Evolutionary conservation across 2,888 invertebrate genomes (phyloP), one percentile per base, ranked within the genome.

Genomic region (Camponotus fellah): DNA sequence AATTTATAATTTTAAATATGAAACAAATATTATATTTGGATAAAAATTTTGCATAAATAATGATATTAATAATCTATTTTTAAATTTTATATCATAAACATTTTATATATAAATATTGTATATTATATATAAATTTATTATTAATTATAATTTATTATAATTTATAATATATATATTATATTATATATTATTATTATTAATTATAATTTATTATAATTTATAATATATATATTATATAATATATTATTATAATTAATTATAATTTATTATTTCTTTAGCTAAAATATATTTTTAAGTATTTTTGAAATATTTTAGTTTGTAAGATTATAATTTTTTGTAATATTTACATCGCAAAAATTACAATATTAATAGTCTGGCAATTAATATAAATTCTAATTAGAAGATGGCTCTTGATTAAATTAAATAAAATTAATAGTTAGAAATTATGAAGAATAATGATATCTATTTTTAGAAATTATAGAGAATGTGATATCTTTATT

Each of bases 301-400:
- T 49, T 53, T n/a, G n/a, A 32, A 12, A 21, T 12, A 1, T 62
- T 9, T 40, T 9, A 40, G 0, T 66, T 21, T 43, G 10, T 66
- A 65, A 65, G 21, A 65, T 65, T 40, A n/a, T 43, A 43, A 21
- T 65, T 65, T 65, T 65, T 21, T 21, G 12, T 10, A 37, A 65
- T 65, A 46, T 46, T n/a, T n/a, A n/a, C 6, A n/a, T 53, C n/a
- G n/a, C 53, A 53, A 53, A 53, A 53, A 17, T 53, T 53, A n/a
- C n/a, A 53, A 53, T 49, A 49, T n/a, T 53, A n/a, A 53, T 53
- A 53, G 6, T 53, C 0, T 53, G 49, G 0, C n/a, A 53, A n/a
- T 26, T 53, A 53, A 53, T 53, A 53, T 53, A 53, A 53, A 53
- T 53, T 53, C 3, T 53, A 8, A 53, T 53, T 53, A 8, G 6